Base-by-base conservation (phyloP, 2,113 vertebrate species). In the Leptocoma aspasia region DNA sequence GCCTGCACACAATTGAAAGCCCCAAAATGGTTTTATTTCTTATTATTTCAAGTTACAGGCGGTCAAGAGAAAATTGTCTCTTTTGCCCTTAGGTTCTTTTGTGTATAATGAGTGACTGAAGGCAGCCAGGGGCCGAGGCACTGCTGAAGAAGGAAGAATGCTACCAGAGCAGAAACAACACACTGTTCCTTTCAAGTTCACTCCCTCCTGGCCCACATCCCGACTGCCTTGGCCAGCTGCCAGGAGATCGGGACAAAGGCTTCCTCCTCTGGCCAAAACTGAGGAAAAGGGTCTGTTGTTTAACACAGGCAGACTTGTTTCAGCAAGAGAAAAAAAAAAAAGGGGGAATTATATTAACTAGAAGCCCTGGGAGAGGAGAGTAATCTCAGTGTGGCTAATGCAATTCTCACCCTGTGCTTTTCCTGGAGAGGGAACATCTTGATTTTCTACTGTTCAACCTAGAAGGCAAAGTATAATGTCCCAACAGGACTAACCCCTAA, bases 111-210 rank as follows among this genome's bases (percentile, higher is more conserved):
- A 92, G 59, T 5, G 23, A 85, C 84, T 82, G 87, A 93, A 93
- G 81, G 81, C 85, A 2, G 94, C 84, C 96, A 96, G 92, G 63
- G 83, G 81, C 70, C n/a, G 49, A 95, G 81, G 94, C 92, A 72
- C 81, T 92, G 69, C 76, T 52, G 37, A 91, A 96, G 71, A 94
- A 92, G 80, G 81, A 92, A 95, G 90, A 96, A 92, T 80, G 93
- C 95, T 95, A 95, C 96, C 86, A 92, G 93, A 93, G 54, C 82
- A 94, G 92, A 95, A 96, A 96, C 83, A 92, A 93, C 96, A 94
- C 95, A 96, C 88, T 96, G 92, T 60, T 94, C 86, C 87, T 96
- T 97, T 97, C 94, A 96, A 96, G 91, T 94, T 94, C 87, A 95
- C 90, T 93, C 87, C 50, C 47, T 95, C 89, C 87, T 95, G 96